Conservation (phyloP, 2,113 vertebrate species). For the Marcusenius ussheri region DNA sequence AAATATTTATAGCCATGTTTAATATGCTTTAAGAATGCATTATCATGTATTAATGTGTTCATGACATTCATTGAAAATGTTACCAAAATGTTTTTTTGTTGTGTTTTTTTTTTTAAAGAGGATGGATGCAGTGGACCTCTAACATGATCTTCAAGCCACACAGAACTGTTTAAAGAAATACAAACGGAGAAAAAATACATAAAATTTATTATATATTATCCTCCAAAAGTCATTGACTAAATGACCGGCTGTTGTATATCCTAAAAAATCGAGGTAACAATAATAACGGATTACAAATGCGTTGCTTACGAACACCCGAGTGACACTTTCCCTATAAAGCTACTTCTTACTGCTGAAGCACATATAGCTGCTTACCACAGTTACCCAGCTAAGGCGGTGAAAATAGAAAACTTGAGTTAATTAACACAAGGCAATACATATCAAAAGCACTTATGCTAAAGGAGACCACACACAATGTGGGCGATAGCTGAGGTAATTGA, state of each 20-base stretch:
- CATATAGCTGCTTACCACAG: not conserved
- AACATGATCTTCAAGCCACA: not conserved
- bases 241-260: not conserved
- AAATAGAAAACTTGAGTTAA: not conserved
- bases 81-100: not conserved
- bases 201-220: not conserved
- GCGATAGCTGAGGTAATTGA: not conserved
- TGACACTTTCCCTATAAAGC: not conserved
- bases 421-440: not conserved
- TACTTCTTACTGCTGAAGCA: not conserved
- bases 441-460: not conserved
- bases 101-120: not conserved
- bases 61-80: not conserved
- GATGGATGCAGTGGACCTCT: not conserved
- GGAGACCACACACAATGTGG: not conserved
- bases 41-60: not conserved
- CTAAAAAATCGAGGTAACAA: not conserved
- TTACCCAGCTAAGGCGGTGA: not conserved
- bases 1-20: not conserved
- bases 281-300: not conserved
- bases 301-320: not conserved
- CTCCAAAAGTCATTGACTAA: not conserved
- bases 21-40: not conserved
- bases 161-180: not conserved
- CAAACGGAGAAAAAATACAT: not conserved